Percentiles rank a stretch among this genome's conserved stretches.
Evolutionary conservation across 92 coral and sea anemone species (phyloP).

Genomic region (Micromussa lordhowensis): DNA sequence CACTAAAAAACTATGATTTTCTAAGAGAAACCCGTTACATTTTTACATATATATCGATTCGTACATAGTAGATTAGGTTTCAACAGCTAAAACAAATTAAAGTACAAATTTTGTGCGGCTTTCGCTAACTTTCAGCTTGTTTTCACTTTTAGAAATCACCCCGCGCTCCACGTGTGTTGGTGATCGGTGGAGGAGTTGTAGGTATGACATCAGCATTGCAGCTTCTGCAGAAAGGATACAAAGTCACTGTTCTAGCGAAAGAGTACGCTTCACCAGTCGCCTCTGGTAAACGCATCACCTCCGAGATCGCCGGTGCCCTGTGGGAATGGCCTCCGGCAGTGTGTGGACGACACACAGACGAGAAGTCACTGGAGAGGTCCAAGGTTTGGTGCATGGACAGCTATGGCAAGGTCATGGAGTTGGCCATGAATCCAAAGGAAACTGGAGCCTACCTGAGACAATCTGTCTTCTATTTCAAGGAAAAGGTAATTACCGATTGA

Average conservation of each 20-base stretch:
- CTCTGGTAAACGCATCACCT: constrained; percentile 53
- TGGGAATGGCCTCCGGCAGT: constrained; percentile 62
- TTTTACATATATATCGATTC: not conserved
- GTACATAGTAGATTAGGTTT: no score
- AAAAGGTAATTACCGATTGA: constrained; percentile 12
- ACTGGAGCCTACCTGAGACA: constrained; percentile 58
- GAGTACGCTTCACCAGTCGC: constrained; percentile 51
- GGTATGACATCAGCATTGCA: constrained; percentile 37
- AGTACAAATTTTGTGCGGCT: not conserved
- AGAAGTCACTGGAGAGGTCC: constrained; percentile 46
- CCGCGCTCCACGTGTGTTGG: constrained; percentile 7
- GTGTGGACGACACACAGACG: constrained; percentile 53
- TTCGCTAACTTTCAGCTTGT: not conserved
- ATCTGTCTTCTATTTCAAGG: constrained; percentile 47
- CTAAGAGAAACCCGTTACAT: not conserved
- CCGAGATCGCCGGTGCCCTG: constrained; percentile 57
- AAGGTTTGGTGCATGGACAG: constrained; percentile 58
- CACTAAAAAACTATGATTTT: no score
- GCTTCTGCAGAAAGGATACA: constrained; percentile 32
- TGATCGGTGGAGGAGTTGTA: constrained; percentile 45
- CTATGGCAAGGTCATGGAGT: constrained; percentile 56
- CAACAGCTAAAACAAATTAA: no score
- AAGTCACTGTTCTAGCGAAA: constrained; percentile 41
- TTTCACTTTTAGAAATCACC: not conserved
- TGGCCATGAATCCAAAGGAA: constrained; percentile 56